Percentiles rank a stretch among this genome's conserved stretches.
These are phyloP conservation scores for Dendronephthya gigantea DNA, from an alignment of 64 coral and sea anemone species.

Conservation along the genomic window DNA sequence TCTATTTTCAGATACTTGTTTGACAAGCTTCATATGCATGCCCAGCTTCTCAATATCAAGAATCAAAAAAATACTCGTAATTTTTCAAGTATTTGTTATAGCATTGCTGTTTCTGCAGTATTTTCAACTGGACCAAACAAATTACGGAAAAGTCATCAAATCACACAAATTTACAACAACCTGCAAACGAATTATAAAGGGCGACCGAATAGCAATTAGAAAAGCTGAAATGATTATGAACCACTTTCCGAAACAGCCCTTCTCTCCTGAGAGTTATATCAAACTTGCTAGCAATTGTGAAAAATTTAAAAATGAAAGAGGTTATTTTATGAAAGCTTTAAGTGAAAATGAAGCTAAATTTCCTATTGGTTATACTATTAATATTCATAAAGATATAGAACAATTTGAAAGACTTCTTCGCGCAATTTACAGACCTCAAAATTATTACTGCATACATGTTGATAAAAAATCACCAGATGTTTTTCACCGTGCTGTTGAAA, in stretches of 20 bases:
- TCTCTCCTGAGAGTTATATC: not conserved
- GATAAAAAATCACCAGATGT: not conserved
- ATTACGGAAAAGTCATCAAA: no score
- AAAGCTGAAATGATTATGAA: not conserved
- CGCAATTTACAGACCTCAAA: conserved; percentile 19
- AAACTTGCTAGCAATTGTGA: not conserved
- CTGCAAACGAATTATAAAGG: not conserved
- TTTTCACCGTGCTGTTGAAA: not conserved
- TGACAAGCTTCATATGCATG: no score
- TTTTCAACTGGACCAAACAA: no score
- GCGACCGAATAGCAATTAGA: not conserved
- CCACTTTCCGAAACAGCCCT: not conserved
- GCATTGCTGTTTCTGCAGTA: no score
- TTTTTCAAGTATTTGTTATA: no score
- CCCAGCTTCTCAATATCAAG: no score
- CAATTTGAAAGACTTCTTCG: conserved; percentile 25
- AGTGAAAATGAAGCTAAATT: not conserved
- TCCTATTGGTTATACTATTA: conserved; percentile 12
- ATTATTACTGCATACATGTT: conserved; percentile 28
- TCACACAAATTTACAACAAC: not conserved
- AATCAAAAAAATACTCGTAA: no score
- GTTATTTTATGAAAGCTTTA: not conserved
- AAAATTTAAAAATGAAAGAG: conserved; percentile 9
- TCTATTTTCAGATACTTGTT: no score
- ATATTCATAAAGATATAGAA: conserved; percentile 3